Evolutionary conservation across 2,797 vertebrate species (phyloP).

Genomic region (Aythya fuligula): DNA sequence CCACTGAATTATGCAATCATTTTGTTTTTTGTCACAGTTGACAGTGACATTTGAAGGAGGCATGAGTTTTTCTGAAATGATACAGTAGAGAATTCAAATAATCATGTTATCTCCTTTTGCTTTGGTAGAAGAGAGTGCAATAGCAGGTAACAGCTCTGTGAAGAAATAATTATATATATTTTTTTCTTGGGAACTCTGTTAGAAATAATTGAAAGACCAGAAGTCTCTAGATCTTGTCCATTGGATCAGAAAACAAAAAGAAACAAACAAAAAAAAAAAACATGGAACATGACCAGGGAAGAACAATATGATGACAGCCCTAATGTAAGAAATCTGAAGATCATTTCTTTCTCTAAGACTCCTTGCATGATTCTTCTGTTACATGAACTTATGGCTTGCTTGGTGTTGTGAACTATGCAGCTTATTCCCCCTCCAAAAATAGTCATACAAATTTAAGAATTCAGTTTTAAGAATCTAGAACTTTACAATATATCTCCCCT

Average conservation of each 20-base stretch:
- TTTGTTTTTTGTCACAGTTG: conserved; percentile 14
- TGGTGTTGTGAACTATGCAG: neutral
- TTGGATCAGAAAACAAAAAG: neutral
- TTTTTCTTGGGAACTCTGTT: neutral
- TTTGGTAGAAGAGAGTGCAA: neutral
- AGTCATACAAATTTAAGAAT: neutral
- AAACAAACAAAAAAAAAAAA: neutral
- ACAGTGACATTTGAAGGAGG: conserved; percentile 54
- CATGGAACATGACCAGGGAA: neutral
- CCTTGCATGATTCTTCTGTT: accelerated
- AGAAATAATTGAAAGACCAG: neutral
- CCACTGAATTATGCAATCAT: conserved; percentile 41
- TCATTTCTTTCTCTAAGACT: neutral
- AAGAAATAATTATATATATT: neutral
- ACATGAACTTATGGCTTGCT: neutral
- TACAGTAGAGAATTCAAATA: neutral
- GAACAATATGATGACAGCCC: neutral
- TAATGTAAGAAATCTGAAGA: neutral
- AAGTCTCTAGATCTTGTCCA: neutral
- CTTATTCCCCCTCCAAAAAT: neutral
- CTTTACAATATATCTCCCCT: neutral
- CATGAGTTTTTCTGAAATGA: conserved; percentile 59
- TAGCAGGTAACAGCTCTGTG: neutral
- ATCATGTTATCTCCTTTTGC: neutral
- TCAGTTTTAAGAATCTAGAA: neutral